These are phyloP conservation scores for Notolabrus celidotus DNA, from an alignment of 2,797 vertebrate species.

Conservation along the genomic window DNA sequence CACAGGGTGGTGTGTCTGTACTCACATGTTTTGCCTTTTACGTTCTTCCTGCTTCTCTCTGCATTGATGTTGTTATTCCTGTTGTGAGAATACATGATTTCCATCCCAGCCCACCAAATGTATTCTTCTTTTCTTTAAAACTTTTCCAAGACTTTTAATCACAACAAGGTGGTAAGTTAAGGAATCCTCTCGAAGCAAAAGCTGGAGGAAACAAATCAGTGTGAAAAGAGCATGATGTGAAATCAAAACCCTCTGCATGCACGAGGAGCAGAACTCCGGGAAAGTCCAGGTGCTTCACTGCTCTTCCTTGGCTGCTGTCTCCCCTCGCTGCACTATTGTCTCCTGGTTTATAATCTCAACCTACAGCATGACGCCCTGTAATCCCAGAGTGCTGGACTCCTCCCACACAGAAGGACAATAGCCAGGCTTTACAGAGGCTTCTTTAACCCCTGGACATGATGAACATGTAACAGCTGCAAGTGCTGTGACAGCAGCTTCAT, in stretches of 20 bases:
- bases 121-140: neutral
- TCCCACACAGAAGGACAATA: conserved; percentile 62
- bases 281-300: neutral
- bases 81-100: conserved; percentile 72
- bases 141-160: conserved; percentile 18
- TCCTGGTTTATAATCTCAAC: conserved; percentile 52
- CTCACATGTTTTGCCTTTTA: conserved; percentile 78
- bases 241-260: conserved; percentile 10
- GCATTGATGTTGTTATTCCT: conserved; percentile 49
- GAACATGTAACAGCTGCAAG: conserved; percentile 26
- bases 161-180: conserved; percentile 7
- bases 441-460: conserved; percentile 52
- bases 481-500: conserved; percentile 39
- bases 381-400: conserved; percentile 68
- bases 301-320: conserved; percentile 24
- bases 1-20: conserved; percentile 12
- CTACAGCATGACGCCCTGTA: conserved; percentile 48
- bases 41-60: conserved; percentile 63
- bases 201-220: conserved; percentile 7
- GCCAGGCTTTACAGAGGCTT: conserved; percentile 49
- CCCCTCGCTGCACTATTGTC: conserved; percentile 21
- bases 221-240: conserved; percentile 15
- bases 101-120: too few species aligned
- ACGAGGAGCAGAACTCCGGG: conserved; percentile 1
- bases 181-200: conserved; percentile 16